A percentile compares a stretch with the other conserved stretches of the same genome.
Conservation (phyloP, 2,888 invertebrate genomes). For the Sinhomidia bicolor region DNA sequence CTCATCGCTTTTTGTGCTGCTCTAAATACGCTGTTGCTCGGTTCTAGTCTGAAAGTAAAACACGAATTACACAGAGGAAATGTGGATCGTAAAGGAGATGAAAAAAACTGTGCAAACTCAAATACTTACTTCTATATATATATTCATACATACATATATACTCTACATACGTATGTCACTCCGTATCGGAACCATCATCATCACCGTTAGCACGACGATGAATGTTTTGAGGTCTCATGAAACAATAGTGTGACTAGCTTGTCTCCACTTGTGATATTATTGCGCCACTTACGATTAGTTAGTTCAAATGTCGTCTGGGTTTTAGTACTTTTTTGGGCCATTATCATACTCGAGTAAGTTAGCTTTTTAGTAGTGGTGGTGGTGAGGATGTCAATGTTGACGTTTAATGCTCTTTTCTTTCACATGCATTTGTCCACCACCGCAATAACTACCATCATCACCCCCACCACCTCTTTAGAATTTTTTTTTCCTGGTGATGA, state of each 20-base stretch:
- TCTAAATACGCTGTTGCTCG: slow-evolving; percentile 30
- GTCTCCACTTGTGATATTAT: no score
- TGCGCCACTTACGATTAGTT: no score
- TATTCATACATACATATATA: no score
- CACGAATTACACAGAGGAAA: background rate
- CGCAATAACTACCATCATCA: background rate
- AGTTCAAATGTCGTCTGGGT: background rate
- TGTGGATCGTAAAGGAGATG: no score
- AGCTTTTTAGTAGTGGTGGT: no score
- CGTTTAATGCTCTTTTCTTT: background rate
- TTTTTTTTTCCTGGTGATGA: no score
- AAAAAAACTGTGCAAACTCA: background rate
- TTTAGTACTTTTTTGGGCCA: background rate
- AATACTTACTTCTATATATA: no score
- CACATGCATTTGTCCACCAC: background rate
- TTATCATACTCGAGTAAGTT: background rate
- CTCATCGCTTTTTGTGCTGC: background rate
- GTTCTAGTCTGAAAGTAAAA: slow-evolving; percentile 38
- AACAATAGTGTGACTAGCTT: no score
- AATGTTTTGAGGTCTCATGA: background rate
- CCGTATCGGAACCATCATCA: background rate
- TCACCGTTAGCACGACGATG: background rate
- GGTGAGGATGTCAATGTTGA: background rate
- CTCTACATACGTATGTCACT: background rate
- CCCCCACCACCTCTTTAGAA: no score